Percentiles rank a stretch among this genome's conserved stretches.
Conservation (phyloP, 1,140 invertebrate genomes). For the Oscheius sp. region DNA sequence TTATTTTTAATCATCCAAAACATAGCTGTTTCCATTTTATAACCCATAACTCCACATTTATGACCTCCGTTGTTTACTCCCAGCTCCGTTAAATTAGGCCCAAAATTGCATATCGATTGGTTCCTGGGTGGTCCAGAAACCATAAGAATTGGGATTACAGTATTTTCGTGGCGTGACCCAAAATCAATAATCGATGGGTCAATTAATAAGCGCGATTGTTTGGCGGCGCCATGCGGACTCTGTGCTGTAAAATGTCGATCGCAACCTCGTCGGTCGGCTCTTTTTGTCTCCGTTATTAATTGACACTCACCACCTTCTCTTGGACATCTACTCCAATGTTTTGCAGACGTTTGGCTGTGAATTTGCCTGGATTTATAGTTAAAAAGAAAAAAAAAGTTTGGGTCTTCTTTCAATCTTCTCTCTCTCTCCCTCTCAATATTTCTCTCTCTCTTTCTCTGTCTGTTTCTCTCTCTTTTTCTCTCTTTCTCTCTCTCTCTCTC, state of each 20-base stretch:
- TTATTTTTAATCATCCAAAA: too few species aligned
- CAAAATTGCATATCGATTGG: too few species aligned
- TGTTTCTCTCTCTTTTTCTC: not conserved
- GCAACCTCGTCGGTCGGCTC: not conserved
- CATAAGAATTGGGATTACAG: not conserved
- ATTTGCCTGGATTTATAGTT: too few species aligned
- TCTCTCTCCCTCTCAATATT: not conserved
- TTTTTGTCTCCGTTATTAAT: slow-evolving; percentile 7
- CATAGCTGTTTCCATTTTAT: too few species aligned
- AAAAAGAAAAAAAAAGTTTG: too few species aligned
- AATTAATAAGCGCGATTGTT: slow-evolving; percentile 9
- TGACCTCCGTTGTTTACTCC: too few species aligned
- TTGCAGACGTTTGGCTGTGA: too few species aligned
- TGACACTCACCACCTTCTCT: not conserved
- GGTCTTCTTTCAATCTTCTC: too few species aligned
- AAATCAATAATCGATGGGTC: not conserved
- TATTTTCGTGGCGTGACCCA: not conserved
- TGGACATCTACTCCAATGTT: too few species aligned
- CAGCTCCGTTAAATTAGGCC: too few species aligned
- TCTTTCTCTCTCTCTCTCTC: not conserved
- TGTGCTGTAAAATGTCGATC: slow-evolving; percentile 9
- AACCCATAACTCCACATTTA: too few species aligned
- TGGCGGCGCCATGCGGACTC: not conserved
- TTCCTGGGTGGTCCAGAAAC: not conserved
- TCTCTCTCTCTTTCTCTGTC: not conserved